Percentiles rank a stretch among this genome's conserved stretches.
Conservation (phyloP, 2,113 vertebrate genomes). For the Lophius piscatorius region DNA sequence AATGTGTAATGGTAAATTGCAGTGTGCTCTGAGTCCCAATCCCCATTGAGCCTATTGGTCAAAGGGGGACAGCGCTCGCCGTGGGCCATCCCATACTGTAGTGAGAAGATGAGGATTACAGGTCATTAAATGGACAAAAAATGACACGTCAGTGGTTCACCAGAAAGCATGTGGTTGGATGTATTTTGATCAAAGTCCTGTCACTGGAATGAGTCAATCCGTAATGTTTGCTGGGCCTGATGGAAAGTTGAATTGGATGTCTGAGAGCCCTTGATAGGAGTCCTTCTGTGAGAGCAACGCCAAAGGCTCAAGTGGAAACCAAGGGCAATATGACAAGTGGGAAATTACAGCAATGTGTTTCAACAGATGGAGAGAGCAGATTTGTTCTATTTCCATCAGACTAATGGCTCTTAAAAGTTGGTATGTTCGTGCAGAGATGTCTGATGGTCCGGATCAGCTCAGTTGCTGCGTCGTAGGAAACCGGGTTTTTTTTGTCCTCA, state of each 20-base stretch:
- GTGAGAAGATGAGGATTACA: constrained; percentile 32
- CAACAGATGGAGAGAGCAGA: constrained; percentile 36
- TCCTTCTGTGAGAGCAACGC: constrained; percentile 3
- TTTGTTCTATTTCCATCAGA: constrained; percentile 48
- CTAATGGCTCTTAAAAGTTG: constrained; percentile 56
- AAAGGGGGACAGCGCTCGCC: constrained; percentile 45
- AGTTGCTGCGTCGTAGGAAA: constrained; percentile 19
- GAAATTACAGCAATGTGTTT: constrained; percentile 42
- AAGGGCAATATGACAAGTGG: constrained; percentile 43
- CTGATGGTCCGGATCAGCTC: constrained; percentile 51
- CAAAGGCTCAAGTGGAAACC: constrained; percentile 39
- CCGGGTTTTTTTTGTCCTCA: too few relatives aligned
- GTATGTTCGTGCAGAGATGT: constrained; percentile 52
- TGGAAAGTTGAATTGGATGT: constrained; percentile 28
- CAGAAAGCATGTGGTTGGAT: constrained; percentile 27
- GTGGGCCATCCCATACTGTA: constrained; percentile 38
- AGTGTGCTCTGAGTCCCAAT: constrained; percentile 60
- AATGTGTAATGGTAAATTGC: constrained; percentile 65
- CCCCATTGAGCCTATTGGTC: constrained; percentile 61
- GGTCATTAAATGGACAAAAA: constrained; percentile 51
- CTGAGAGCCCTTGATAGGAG: constrained; percentile 1
- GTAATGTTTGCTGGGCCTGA: background rate
- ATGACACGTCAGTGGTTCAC: constrained; percentile 24
- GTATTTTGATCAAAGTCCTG: constrained; percentile 31
- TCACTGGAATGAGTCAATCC: constrained; percentile 13